Evolutionary conservation across 2,888 invertebrate species (phyloP), one percentile per base, ranked within the genome.

Genomic region (Drosophila quinaria): DNA sequence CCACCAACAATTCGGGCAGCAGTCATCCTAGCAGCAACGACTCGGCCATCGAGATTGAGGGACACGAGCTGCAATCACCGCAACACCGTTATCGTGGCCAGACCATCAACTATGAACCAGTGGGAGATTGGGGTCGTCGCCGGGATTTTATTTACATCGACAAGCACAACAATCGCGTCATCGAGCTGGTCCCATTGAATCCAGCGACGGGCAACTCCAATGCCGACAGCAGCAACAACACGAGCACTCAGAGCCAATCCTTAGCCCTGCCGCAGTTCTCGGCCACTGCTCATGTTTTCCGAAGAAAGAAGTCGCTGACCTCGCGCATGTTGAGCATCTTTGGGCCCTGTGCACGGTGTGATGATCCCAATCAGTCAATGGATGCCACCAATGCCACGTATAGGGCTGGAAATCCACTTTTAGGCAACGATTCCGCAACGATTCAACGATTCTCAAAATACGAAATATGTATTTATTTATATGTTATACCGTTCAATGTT

Each of bases 21-120:
- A 81, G 86, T 11, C 80, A 87, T 31, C 81, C 87, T 0, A 87
- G 83, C 66, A 90, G 90, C 70, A 88, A 85, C 44, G 91, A 91
- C 59, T 91, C 91, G 0, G 92, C 91, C 42, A 91, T 92, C 29
- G 91, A 91, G 29, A 79, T 90, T 52, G 91, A 91, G 77, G 80
- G 73, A 0, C 74, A 72, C 41, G 87, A 87, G 44, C 65, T 72
- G 19, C 75, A 80, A 11, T 75, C 78, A 5, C 81, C 87, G 31
- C 67, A 62, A 44, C 70, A 71, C 41, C 55, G 22, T 5, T 56
- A 37, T 35, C 66, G 52, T 10, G 39, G 51, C 1, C 63, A 55
- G 29, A 31, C 39, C 4, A 19, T 29, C 3, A 64, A 25, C 19
- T 62, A 46, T 42, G 69, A 52, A 8, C 33, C 46, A 8, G 33